Conservation (phyloP, 2,797 vertebrate genomes). For the Poecilia gillii region DNA sequence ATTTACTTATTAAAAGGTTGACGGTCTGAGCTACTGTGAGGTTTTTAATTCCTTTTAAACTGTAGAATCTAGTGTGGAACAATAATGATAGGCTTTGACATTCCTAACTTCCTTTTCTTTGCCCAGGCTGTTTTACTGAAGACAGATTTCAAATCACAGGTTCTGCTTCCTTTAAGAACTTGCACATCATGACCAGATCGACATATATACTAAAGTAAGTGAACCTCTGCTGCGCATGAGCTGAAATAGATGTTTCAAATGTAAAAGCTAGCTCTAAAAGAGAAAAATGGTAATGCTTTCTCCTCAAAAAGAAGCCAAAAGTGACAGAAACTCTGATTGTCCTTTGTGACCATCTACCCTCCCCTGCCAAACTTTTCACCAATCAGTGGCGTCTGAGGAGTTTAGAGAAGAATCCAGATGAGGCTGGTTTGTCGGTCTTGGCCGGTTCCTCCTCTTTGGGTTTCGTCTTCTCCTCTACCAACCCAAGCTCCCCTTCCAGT, state of each 20-base stretch:
- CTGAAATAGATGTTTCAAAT: background rate
- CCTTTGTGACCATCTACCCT: constrained; percentile 20
- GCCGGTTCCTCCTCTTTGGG: constrained; percentile 62
- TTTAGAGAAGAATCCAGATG: constrained; percentile 91
- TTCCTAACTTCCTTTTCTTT: background rate
- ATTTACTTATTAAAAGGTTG: too few species aligned
- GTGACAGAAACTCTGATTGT: constrained; percentile 21
- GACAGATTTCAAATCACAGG: background rate
- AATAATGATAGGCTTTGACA: background rate
- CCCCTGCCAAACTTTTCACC: constrained; percentile 1
- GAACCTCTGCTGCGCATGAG: background rate
- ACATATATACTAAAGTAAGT: background rate
- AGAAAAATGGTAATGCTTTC: background rate
- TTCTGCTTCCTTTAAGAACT: background rate
- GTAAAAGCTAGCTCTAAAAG: background rate
- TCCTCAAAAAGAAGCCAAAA: background rate
- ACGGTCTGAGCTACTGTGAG: too few species aligned
- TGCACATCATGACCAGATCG: background rate
- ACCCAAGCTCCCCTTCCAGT: constrained; percentile 89
- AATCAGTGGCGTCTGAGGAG: constrained; percentile 90
- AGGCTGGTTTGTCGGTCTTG: constrained; percentile 73
- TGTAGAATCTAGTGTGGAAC: background rate
- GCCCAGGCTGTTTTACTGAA: background rate
- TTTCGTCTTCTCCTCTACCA: constrained; percentile 65
- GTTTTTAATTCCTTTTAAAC: background rate